A percentile compares a stretch with the other conserved stretches of the same genome.
phyloP scores from a whole-genome alignment of 2,113 vertebrate genomes.

The Gambusia holbrooki region DNA sequence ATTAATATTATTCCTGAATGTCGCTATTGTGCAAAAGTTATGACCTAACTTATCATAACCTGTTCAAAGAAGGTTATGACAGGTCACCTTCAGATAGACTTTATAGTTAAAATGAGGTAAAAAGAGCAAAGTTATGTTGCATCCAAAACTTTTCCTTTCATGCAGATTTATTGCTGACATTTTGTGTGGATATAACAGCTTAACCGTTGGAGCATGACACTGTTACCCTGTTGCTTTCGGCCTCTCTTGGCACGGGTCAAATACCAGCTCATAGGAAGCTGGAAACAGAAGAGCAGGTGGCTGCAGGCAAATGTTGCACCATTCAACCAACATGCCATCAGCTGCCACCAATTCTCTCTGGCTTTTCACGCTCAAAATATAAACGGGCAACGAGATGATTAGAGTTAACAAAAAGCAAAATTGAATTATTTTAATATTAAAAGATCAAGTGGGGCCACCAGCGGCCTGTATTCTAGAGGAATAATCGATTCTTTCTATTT shows the following conservation, averaged over 20 bases:
- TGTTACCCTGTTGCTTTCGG: constrained; percentile 42
- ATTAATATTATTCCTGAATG: no score
- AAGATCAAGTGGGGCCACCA: background rate
- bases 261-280: constrained; percentile 41
- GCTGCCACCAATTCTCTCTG: constrained; percentile 16
- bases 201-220: constrained; percentile 29
- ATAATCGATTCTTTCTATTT: no score
- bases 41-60: no score
- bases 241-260: constrained; percentile 35
- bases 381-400: background rate
- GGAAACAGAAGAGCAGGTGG: constrained; percentile 51
- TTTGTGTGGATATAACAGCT: constrained; percentile 37
- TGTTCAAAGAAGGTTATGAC: no score
- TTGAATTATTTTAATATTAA: background rate
- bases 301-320: constrained; percentile 38
- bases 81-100: background rate
- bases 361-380: constrained; percentile 25
- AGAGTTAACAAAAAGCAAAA: background rate
- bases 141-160: background rate
- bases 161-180: constrained; percentile 35
- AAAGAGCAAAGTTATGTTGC: background rate
- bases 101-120: background rate
- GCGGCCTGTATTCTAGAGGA: no score
- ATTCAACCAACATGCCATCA: constrained; percentile 27
- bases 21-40: no score